phyloP scores from a whole-genome alignment of 2,113 vertebrate genomes.

The Bucco capensis region DNA sequence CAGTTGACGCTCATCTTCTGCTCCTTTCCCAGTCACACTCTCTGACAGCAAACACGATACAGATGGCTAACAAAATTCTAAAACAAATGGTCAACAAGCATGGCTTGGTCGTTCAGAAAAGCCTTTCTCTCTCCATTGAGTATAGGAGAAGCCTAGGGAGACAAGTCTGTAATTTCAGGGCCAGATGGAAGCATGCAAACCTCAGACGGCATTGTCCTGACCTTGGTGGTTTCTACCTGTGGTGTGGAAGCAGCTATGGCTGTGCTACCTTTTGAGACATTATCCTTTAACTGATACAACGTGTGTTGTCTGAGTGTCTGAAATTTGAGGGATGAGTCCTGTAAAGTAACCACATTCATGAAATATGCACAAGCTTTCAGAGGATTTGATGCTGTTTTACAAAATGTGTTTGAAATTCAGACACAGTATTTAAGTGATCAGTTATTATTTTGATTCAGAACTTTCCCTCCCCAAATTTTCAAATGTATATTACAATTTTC shows the following conservation, averaged over 20 bases:
- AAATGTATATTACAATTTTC: neutral
- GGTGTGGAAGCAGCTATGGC: neutral
- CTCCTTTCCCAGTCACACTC: neutral
- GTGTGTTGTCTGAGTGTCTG: neutral
- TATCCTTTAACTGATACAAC: neutral
- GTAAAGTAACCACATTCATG: neutral
- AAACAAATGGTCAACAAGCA: neutral
- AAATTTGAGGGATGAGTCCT: neutral
- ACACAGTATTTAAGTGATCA: no score
- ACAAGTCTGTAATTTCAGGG: neutral
- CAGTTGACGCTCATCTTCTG: neutral
- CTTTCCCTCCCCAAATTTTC: neutral
- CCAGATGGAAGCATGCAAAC: neutral
- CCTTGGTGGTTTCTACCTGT: neutral
- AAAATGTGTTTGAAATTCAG: no score
- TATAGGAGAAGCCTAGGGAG: neutral
- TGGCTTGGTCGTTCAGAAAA: neutral
- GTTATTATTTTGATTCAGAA: neutral
- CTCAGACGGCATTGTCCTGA: neutral
- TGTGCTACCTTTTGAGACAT: neutral
- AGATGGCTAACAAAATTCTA: neutral
- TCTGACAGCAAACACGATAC: neutral
- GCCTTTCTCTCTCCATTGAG: neutral
- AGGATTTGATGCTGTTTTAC: no score
- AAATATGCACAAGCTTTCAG: neutral